Conservation (phyloP, 2,888 invertebrate species). For the Argynnis bischoffii region DNA sequence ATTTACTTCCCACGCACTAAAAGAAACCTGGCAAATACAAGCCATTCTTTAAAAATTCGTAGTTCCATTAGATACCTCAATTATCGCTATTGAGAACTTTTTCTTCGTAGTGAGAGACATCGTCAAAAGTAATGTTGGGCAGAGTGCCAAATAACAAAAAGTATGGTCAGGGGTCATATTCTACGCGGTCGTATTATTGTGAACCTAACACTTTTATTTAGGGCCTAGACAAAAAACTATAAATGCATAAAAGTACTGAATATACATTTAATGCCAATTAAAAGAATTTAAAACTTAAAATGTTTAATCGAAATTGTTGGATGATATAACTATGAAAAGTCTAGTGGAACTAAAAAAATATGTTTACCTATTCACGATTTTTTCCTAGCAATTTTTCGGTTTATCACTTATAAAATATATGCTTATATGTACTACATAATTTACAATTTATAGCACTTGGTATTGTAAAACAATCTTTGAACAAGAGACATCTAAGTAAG, state of each 20-base stretch:
- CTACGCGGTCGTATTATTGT: constrained; percentile 1
- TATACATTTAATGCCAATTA: too few species aligned
- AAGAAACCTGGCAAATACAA: constrained; percentile 25
- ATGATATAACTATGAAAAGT: too few species aligned
- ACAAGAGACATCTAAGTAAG: neutral
- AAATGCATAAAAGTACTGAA: too few species aligned
- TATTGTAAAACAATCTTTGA: neutral
- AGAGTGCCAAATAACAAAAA: constrained; percentile 53
- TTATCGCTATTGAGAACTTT: constrained; percentile 54
- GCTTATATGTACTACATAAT: too few species aligned
- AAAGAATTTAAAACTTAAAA: too few species aligned
- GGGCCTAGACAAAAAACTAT: too few species aligned
- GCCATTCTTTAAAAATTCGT: constrained; percentile 28
- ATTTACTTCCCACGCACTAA: constrained; percentile 21
- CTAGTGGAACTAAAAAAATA: too few species aligned
- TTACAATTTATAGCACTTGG: too few species aligned
- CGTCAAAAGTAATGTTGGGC: constrained; percentile 57
- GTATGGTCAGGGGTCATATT: neutral
- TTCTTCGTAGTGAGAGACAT: constrained; percentile 53
- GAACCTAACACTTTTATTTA: neutral
- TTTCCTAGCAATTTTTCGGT: too few species aligned
- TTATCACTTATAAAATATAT: too few species aligned
- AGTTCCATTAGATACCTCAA: constrained; percentile 48
- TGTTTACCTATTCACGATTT: too few species aligned
- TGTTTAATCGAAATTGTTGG: too few species aligned